Percentiles rank a stretch among this genome's conserved stretches.
phyloP scores from a whole-genome alignment of 2,888 invertebrate genomes.

The Drosophila anomalipes region DNA sequence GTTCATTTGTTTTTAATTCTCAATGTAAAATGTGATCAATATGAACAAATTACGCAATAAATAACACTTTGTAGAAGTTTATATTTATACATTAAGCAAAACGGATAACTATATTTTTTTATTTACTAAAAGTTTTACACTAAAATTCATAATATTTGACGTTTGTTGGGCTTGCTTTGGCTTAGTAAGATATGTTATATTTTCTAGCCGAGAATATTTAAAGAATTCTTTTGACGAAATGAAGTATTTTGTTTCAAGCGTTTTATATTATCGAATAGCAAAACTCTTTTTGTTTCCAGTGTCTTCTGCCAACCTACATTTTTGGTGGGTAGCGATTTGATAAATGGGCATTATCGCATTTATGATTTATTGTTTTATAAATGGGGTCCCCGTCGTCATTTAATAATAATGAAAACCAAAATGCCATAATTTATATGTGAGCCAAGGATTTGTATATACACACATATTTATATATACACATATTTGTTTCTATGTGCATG shows the following conservation, averaged over 20 bases:
- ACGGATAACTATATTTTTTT: background rate
- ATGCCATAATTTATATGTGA: slow-evolving; percentile 67
- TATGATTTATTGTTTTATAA: slow-evolving; percentile 72
- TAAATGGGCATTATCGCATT: slow-evolving; percentile 69
- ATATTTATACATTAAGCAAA: background rate
- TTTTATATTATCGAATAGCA: background rate
- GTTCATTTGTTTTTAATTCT: background rate
- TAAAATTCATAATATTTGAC: background rate
- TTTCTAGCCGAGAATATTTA: background rate
- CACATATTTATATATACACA: background rate
- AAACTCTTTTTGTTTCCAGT: slow-evolving; percentile 16
- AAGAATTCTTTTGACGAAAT: background rate
- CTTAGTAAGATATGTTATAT: background rate
- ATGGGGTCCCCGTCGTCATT: slow-evolving; percentile 59
- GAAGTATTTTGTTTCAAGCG: background rate
- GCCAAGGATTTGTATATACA: slow-evolving; percentile 60
- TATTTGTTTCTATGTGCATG: background rate
- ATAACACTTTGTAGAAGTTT: background rate
- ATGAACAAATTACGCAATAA: background rate
- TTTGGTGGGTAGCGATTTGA: slow-evolving; percentile 49
- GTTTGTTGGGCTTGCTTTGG: background rate
- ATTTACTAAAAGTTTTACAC: background rate
- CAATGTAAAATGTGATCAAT: background rate
- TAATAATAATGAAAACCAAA: slow-evolving; percentile 51
- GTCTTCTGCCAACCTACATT: slow-evolving; percentile 15